Evolutionary conservation across 2,888 invertebrate genomes (phyloP), one percentile per base, ranked within the genome.

Genomic region (Herminia tarsipennalis): DNA sequence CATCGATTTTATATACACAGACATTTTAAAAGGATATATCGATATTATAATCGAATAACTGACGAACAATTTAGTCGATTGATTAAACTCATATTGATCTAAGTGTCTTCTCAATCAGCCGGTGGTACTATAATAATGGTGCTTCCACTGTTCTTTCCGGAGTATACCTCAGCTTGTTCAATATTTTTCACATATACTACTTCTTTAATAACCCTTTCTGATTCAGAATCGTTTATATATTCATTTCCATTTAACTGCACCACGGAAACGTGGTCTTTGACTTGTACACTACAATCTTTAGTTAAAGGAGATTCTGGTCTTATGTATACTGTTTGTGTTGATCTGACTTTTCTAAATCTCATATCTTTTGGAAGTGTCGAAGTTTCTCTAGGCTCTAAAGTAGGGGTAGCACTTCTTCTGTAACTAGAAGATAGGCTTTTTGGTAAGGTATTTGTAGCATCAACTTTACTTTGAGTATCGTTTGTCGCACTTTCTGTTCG

Each of bases 321-420:
- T 1, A 90, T 86, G 41, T 89, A 89, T 1, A 91, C 89, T 0
- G 88, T 88, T 70, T 90, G 90, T 0, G 90, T 87, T 0, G 90
- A 90, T 21, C 76, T 56, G 0, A 86, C 89, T 71, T 87, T 89
- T 1, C 88, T 73, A 52, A 91, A 90, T 34, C 90, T 75, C 91
- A 91, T 90, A 25, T 91, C 90, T 70, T 90, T 91, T 0, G 91
- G 91, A 22, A 91, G 38, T 0, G 90, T 91, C 0, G 89, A 83
- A 0, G 88, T 70, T 25, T 88, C 89, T 36, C 89, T 70, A 0
- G 66, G 25, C 24, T 89, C 88, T 2, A 80, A 33, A 4, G 73
- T 71, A 0, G 90, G 88, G 0, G 88, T 83, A 0, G 66, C 81
- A 10, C 87, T 88, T 20, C 86, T 67, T 43, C 87, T 73, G 18